phyloP scores from a whole-genome alignment of 2,113 vertebrate genomes.

The Gymnogyps californianus region DNA sequence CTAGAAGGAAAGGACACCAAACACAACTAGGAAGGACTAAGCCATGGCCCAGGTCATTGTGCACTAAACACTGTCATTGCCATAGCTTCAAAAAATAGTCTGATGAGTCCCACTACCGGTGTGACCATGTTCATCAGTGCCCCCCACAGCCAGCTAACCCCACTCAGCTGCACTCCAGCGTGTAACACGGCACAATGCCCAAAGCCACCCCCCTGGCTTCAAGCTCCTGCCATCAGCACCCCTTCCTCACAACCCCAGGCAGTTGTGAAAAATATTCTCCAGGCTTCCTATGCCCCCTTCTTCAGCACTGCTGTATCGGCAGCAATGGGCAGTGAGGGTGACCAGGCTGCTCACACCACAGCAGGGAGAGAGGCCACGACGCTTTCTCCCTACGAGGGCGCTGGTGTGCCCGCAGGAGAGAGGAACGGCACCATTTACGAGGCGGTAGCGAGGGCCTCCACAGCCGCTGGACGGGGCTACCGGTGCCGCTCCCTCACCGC shows the following conservation, averaged over 20 bases:
- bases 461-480: too few relatives aligned
- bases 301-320: neutral
- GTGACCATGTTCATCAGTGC: fast-evolving
- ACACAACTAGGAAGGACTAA: fast-evolving
- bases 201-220: neutral
- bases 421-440: fast-evolving
- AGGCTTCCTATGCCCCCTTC: fast-evolving
- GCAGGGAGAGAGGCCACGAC: fast-evolving
- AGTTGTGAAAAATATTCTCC: fast-evolving
- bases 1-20: neutral
- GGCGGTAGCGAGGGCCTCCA: fast-evolving
- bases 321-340: neutral
- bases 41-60: too few relatives aligned
- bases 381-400: too few relatives aligned
- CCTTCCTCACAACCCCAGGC: too few relatives aligned
- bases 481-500: neutral
- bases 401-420: too few relatives aligned
- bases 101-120: fast-evolving
- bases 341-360: neutral
- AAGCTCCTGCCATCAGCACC: neutral
- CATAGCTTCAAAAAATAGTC: neutral
- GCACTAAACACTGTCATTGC: fast-evolving
- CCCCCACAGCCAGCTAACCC: neutral
- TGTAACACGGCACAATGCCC: fast-evolving
- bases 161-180: fast-evolving